Conservation (phyloP, 2,888 invertebrate species). For the Corythucha ciliata region DNA sequence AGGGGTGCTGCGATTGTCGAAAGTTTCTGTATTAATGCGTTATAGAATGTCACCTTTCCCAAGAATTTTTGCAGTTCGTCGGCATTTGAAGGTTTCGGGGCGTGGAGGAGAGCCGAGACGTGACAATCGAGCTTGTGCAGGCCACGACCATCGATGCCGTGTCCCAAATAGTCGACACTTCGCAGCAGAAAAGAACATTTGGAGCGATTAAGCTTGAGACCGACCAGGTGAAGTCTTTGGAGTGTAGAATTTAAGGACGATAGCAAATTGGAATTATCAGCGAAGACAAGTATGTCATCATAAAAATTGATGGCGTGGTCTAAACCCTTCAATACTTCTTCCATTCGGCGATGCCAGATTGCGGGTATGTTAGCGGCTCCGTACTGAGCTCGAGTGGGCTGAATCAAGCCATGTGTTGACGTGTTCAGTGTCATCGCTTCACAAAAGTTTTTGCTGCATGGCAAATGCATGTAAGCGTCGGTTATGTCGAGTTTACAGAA, state of each 20-base stretch:
- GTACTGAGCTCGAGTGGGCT: constrained; percentile 15
- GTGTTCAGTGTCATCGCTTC: constrained; percentile 26
- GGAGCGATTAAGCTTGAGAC: constrained; percentile 13
- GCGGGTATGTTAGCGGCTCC: constrained; percentile 31
- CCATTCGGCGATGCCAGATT: constrained; percentile 29
- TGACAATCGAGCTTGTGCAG: constrained; percentile 1
- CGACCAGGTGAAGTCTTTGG: constrained; percentile 8
- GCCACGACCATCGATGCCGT: constrained; percentile 8
- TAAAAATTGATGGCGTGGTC: constrained; percentile 12
- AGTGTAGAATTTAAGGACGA: constrained; percentile 7
- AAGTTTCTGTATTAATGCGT: constrained; percentile 6
- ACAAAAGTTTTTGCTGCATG: constrained; percentile 23
- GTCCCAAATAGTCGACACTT: constrained; percentile 15
- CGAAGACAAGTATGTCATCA: constrained; percentile 17
- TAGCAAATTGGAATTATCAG: constrained; percentile 8
- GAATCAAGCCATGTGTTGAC: constrained; percentile 27
- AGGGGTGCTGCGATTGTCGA: constrained; percentile 11
- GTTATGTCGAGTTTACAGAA: constrained; percentile 16
- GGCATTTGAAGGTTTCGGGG: not conserved
- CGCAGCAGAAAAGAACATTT: constrained; percentile 15
- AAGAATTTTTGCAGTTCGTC: constrained; percentile 6
- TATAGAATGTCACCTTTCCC: constrained; percentile 11
- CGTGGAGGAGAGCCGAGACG: constrained; percentile 8
- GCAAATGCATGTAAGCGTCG: constrained; percentile 13
- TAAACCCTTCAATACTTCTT: constrained; percentile 12